Conservation (phyloP, 2,113 vertebrate genomes). For the Apteryx owenii region DNA sequence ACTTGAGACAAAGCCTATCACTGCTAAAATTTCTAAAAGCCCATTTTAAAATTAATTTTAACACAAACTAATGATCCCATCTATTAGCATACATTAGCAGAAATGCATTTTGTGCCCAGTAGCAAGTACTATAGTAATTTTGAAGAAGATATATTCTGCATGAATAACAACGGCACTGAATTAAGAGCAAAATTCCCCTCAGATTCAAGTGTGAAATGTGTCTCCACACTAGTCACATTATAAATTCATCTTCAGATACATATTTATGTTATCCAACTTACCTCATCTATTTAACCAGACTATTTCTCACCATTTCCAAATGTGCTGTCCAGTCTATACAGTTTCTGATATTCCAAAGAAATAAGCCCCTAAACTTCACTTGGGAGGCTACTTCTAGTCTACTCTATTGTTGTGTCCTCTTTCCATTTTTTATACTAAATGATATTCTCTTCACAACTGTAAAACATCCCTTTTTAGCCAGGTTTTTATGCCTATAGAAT, state of each 20-base stretch:
- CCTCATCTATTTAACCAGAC: not conserved
- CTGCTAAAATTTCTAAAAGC: not conserved
- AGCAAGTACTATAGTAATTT: not conserved
- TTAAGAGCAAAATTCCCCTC: not conserved
- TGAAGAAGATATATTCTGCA: not conserved
- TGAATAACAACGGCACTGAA: not conserved
- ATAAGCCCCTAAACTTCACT: not conserved
- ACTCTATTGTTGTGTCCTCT: not conserved
- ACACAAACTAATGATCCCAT: not conserved
- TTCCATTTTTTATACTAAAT: not conserved
- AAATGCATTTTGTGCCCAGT: not conserved
- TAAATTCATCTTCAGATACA: not conserved
- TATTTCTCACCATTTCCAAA: not conserved
- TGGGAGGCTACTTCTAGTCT: not conserved
- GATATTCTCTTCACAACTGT: not conserved
- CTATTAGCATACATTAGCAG: not conserved
- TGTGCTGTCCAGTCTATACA: not conserved
- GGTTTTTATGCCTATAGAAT: not conserved
- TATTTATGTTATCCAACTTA: not conserved
- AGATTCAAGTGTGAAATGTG: not conserved
- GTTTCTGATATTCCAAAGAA: not conserved
- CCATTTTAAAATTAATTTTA: not conserved
- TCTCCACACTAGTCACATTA: not conserved
- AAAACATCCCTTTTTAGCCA: not conserved
- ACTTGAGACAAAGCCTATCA: not conserved